Evolutionary conservation across 2,888 invertebrate genomes (phyloP).

Genomic region (Caenorhabditis sp.): DNA sequence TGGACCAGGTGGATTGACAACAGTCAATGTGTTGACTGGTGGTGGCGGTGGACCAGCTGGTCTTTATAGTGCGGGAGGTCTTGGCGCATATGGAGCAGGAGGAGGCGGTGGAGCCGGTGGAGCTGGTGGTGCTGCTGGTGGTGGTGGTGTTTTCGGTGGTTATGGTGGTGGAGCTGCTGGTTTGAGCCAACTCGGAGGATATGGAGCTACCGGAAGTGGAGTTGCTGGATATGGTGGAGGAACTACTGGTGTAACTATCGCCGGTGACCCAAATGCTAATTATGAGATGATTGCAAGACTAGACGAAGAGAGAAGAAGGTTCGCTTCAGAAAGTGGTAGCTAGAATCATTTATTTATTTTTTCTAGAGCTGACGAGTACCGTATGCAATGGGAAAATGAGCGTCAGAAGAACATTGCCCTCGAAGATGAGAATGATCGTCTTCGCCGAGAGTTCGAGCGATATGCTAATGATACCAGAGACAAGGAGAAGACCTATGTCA

Average conservation of each 20-base stretch:
- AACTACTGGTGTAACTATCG: constrained; percentile 19
- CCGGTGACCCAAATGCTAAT: constrained; percentile 67
- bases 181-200: constrained; percentile 11
- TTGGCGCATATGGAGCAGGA: constrained; percentile 23
- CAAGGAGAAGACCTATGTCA: constrained; percentile 63
- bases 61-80: constrained; percentile 14
- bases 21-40: constrained; percentile 22
- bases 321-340: too few relatives aligned
- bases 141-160: constrained; percentile 29
- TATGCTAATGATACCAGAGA: constrained; percentile 60
- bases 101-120: constrained; percentile 31
- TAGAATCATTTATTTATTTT: neutral
- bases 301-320: constrained; percentile 68
- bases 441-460: constrained; percentile 66
- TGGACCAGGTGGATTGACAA: constrained; percentile 30
- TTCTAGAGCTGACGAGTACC: constrained; percentile 64
- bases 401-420: constrained; percentile 60
- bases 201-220: constrained; percentile 9
- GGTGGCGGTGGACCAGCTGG: constrained; percentile 3
- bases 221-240: constrained; percentile 28
- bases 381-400: constrained; percentile 67
- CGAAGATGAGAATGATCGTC: constrained; percentile 64
- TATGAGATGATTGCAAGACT: constrained; percentile 65
- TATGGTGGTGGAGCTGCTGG: constrained; percentile 13
- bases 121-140: constrained; percentile 15